Evolutionary conservation across 2,888 invertebrate species (phyloP), one percentile per base, ranked within the genome.

Genomic region (Sthenelais limicola): DNA sequence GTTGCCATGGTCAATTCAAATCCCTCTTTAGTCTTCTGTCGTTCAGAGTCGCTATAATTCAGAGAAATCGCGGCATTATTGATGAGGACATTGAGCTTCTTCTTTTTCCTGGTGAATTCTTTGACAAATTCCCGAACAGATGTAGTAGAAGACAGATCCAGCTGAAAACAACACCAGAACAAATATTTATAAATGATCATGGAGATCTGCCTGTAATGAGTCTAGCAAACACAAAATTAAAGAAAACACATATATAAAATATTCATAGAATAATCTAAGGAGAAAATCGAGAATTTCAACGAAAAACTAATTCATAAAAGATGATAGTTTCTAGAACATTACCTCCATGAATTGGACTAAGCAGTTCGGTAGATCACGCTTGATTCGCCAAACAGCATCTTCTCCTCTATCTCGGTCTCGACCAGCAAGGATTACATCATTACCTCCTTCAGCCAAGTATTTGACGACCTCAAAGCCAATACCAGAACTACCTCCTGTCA

Each of bases 401-500:
- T 73, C 72, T 15, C 78, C 79, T 38, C 77, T 76, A 32, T 78
- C 78, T 26, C 30, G 49, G 49, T 73, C 73, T 5, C 72, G 66
- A 56, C 79, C 76, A 4, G 80, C 78, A n/a, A 80, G 48, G n/a
- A 79, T 58, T 38, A 80, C 79, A 58, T 79, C 79, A 38, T 79
- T 78, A 26, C 80, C 80, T 3, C 80, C 79, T 49, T 78, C 78
- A 15, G 71, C 68, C 43, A 80, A 71, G 70, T 78, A 78, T 35
- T 73, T 75, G 38, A 78, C 76, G 0, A 74, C 73, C 67, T 80
- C 79, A 43, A 67, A 79, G 33, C 80, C 80, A 49, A 80, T 72
- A 21, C 80, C 80, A n/a, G 77, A 74, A 38, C 70, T 73, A n/a
- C 77, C 79, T n/a, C 80, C 80, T 38, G 80, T 80, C 21, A 80